phyloP scores from a whole-genome alignment of 1,140 invertebrate species.

The Meloidogyne chitwoodi region DNA sequence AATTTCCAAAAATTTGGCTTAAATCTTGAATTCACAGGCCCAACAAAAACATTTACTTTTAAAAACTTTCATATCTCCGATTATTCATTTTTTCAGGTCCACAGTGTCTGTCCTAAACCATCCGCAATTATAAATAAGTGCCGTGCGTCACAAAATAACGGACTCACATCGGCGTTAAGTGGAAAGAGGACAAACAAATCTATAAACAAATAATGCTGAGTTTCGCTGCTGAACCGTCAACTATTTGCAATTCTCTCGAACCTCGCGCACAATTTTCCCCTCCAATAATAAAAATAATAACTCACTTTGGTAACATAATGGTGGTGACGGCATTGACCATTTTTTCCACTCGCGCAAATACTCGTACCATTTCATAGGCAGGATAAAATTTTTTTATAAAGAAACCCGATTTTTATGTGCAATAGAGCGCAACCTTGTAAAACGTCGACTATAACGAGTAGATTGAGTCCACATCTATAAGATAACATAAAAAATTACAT shows the following conservation, averaged over 20 bases:
- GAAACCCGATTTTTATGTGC: not conserved
- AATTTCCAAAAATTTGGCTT: no score
- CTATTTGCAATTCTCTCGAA: not conserved
- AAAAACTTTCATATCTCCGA: no score
- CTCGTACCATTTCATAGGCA: not conserved
- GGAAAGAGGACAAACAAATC: not conserved
- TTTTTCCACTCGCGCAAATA: not conserved
- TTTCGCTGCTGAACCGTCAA: not conserved
- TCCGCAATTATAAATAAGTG: not conserved
- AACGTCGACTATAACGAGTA: not conserved
- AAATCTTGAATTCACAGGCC: no score
- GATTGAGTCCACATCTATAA: not conserved
- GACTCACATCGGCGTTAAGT: not conserved
- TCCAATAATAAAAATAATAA: not conserved
- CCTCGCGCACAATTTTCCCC: not conserved
- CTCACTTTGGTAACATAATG: not conserved
- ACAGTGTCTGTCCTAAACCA: not conserved
- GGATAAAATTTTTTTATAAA: not conserved
- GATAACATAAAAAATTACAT: not conserved
- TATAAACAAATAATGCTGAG: not conserved
- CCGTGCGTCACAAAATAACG: not conserved
- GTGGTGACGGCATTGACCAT: not conserved
- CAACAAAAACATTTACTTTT: no score
- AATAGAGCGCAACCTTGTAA: not conserved
- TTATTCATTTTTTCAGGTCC: no score